Conservation (phyloP, 2,797 vertebrate species). For the Prionace glauca region DNA sequence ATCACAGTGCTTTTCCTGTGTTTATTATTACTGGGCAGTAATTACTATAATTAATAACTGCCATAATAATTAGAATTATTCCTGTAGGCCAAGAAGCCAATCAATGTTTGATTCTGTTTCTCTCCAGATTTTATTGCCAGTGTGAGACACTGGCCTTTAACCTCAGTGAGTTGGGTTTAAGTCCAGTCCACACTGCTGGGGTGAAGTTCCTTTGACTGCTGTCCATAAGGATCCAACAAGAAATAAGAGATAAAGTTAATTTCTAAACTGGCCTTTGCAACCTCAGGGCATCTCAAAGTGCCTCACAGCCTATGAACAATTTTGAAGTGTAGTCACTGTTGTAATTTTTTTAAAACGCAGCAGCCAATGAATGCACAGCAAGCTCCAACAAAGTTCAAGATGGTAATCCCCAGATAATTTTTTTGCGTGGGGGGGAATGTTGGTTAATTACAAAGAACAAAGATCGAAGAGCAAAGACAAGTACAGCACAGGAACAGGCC, state of each 20-base stretch:
- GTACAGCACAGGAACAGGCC: no score
- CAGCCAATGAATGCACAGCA: neutral
- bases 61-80: neutral
- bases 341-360: neutral
- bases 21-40: constrained; percentile 30
- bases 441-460: neutral
- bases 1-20: constrained; percentile 15
- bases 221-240: neutral
- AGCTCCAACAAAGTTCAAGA: neutral
- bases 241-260: neutral
- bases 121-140: neutral
- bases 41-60: constrained; percentile 33
- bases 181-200: neutral
- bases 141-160: neutral
- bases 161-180: neutral
- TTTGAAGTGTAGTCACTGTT: neutral
- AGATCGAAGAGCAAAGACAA: no score
- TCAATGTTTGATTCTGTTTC: neutral
- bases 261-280: neutral
- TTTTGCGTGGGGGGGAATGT: neutral
- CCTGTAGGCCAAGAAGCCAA: neutral
- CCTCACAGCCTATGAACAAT: neutral
- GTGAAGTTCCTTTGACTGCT: neutral
- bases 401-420: neutral
- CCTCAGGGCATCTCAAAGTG: neutral